Evolutionary conservation across 2,113 vertebrate genomes (phyloP).

Genomic region (Zootoca vivipara): DNA sequence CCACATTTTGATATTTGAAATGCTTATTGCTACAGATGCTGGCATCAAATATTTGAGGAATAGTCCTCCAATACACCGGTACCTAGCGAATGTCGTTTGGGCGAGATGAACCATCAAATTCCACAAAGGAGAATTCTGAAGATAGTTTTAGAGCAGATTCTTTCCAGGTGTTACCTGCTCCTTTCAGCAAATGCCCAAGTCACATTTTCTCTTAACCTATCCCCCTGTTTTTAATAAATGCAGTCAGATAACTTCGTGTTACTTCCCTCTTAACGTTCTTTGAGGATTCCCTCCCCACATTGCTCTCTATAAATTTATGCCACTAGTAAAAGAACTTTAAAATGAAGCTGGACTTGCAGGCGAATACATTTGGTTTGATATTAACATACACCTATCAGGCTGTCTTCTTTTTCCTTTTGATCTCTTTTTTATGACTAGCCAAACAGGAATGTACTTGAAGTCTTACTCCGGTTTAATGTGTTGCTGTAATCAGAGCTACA

Average conservation of each 20-base stretch:
- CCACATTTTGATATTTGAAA: background rate
- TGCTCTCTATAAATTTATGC: slow-evolving; percentile 45
- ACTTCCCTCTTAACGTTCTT: slow-evolving; percentile 18
- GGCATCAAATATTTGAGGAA: background rate
- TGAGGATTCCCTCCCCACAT: background rate
- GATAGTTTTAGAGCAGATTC: background rate
- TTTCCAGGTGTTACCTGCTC: background rate
- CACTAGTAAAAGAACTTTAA: slow-evolving; percentile 46
- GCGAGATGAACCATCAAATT: background rate
- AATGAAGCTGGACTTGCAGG: slow-evolving; percentile 37
- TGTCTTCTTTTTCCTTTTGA: slow-evolving; percentile 44
- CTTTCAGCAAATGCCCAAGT: slow-evolving; percentile 7
- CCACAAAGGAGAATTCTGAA: background rate
- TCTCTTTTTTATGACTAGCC: slow-evolving; percentile 51
- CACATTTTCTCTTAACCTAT: background rate
- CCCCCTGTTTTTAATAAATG: slow-evolving; percentile 27
- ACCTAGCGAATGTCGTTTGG: background rate
- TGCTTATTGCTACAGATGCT: background rate
- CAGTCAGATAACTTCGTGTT: background rate
- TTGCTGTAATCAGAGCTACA: slow-evolving; percentile 44
- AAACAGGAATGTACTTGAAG: slow-evolving; percentile 59
- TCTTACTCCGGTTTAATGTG: slow-evolving; percentile 49
- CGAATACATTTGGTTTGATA: slow-evolving; percentile 43
- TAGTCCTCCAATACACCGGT: background rate
- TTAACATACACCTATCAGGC: slow-evolving; percentile 43